Conservation (phyloP, 2,797 vertebrate genomes). For the Rallus crepitans region DNA sequence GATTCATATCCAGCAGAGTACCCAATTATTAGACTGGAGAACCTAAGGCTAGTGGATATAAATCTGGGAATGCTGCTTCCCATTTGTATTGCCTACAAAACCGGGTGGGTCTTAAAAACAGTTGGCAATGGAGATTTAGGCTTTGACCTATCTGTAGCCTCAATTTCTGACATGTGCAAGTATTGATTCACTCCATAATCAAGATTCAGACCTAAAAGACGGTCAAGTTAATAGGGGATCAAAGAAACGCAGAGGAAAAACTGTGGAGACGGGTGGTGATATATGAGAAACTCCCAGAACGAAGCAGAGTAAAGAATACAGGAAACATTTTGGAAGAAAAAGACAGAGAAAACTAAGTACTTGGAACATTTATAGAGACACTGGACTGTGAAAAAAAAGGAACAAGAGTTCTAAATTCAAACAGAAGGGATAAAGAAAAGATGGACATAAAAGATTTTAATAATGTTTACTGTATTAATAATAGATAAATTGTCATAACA, state of each 20-base stretch:
- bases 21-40: background rate
- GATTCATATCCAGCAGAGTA: background rate
- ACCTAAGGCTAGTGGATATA: background rate
- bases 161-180: background rate
- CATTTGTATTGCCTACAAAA: background rate
- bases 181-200: rapidly evolving
- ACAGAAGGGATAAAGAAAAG: background rate
- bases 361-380: background rate
- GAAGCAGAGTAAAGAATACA: background rate
- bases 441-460: background rate
- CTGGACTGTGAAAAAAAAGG: background rate
- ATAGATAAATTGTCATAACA: background rate
- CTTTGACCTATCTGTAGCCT: background rate
- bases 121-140: background rate
- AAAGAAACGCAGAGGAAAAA: background rate
- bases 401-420: background rate
- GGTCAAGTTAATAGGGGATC: background rate
- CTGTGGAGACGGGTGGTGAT: background rate
- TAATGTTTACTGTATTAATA: background rate
- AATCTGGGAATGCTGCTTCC: background rate
- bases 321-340: background rate
- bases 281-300: background rate
- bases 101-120: background rate
- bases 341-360: background rate
- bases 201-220: background rate